These are phyloP conservation scores for Oxyruncus cristatus DNA, from an alignment of 2,113 vertebrate genomes.

Conservation along the genomic window DNA sequence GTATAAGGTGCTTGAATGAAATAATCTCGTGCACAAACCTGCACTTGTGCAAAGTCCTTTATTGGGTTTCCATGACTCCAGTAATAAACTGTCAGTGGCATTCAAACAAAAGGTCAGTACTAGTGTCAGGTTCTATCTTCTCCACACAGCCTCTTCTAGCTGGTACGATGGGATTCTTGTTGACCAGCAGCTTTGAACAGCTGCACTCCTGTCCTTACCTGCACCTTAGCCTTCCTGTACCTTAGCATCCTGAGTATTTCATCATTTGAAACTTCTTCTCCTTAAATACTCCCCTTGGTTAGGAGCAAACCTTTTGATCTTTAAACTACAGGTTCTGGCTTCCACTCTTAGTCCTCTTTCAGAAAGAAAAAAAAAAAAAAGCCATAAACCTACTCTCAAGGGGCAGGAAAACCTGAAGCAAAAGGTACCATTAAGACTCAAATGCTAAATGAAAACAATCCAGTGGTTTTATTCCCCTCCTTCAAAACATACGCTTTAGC, in stretches of 20 bases:
- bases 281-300: neutral
- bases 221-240: neutral
- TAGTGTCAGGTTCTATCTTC: neutral
- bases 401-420: neutral
- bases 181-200: neutral
- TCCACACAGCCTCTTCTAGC: neutral
- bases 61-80: neutral
- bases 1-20: neutral
- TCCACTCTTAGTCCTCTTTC: neutral
- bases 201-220: neutral
- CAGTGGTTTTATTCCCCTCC: neutral
- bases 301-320: neutral
- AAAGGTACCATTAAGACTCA: neutral
- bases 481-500: neutral
- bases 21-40: neutral
- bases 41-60: neutral
- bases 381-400: neutral
- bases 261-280: neutral
- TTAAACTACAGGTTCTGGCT: neutral
- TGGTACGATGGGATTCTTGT: neutral
- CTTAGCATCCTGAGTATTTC: neutral
- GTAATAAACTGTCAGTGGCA: neutral
- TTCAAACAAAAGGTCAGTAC: neutral
- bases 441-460: neutral
- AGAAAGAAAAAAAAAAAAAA: neutral